These are phyloP conservation scores for Ypsolopha sequella DNA, from an alignment of 2,888 invertebrate genomes.

Conservation along the genomic window DNA sequence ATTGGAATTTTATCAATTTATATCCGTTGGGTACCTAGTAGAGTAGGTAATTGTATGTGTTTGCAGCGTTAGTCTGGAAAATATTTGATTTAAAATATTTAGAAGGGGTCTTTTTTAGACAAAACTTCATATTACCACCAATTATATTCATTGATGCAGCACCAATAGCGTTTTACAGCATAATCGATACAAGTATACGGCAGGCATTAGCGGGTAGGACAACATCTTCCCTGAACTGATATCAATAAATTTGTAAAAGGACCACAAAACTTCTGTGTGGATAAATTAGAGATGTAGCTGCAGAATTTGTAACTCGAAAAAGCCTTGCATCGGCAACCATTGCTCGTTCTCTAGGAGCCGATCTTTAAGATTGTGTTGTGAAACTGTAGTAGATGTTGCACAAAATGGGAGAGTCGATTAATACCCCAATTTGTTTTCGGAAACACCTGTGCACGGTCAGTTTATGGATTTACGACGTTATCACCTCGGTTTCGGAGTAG, in stretches of 20 bases:
- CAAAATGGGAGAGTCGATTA: not conserved
- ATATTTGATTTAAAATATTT: no score
- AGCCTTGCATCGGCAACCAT: slow-evolving; percentile 14
- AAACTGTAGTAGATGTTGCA: slow-evolving; percentile 8
- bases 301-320: not conserved
- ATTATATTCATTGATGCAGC: not conserved
- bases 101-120: no score
- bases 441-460: slow-evolving; percentile 45
- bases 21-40: no score
- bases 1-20: no score
- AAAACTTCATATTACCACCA: no score
- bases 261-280: slow-evolving; percentile 62
- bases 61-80: no score
- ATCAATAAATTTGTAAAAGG: slow-evolving; percentile 62
- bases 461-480: slow-evolving; percentile 64
- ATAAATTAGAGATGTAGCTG: not conserved
- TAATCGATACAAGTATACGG: slow-evolving; percentile 45
- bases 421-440: slow-evolving; percentile 9
- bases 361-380: not conserved
- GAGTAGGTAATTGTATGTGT: no score
- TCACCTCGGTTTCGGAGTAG: slow-evolving; percentile 43
- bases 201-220: slow-evolving; percentile 46
- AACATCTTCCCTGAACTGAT: slow-evolving; percentile 49
- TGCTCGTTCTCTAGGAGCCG: slow-evolving; percentile 10
- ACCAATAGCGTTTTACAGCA: slow-evolving; percentile 35